Evolutionary conservation across 1,140 invertebrate species (phyloP).

Genomic region (Delia radicum): DNA sequence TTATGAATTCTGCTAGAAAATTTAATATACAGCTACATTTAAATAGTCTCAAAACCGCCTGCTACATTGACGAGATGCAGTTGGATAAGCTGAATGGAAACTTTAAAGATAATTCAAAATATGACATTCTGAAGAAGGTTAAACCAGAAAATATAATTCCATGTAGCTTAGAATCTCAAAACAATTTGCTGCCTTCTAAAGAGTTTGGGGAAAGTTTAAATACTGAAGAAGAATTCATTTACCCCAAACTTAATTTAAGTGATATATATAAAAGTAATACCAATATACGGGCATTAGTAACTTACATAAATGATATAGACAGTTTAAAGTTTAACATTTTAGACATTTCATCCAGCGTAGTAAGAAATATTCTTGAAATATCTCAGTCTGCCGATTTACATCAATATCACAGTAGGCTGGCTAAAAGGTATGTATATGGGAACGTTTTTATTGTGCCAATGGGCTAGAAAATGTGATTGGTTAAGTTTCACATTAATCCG

Average conservation of each 20-base stretch:
- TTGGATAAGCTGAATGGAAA: too few relatives aligned
- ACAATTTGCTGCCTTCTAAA: neutral
- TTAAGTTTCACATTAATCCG: too few relatives aligned
- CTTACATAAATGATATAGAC: constrained; percentile 8
- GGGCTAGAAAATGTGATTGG: too few relatives aligned
- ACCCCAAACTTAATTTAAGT: neutral
- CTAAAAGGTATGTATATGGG: constrained; percentile 19
- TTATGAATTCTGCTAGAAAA: constrained; percentile 3
- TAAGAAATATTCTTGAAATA: neutral
- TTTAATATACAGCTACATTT: constrained; percentile 24
- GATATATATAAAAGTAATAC: neutral
- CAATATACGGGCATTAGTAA: neutral
- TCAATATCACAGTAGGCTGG: neutral
- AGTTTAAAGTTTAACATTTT: constrained; percentile 13
- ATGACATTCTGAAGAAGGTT: too few relatives aligned
- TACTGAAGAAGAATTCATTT: neutral
- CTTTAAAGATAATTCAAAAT: neutral
- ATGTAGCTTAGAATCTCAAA: neutral
- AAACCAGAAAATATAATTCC: neutral
- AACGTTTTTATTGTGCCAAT: too few relatives aligned
- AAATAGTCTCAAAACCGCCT: neutral
- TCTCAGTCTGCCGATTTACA: neutral
- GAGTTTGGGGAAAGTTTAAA: neutral
- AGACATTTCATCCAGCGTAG: neutral
- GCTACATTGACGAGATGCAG: too few relatives aligned